phyloP scores from a whole-genome alignment of 2,113 vertebrate genomes.

The Leucopternis melanops region DNA sequence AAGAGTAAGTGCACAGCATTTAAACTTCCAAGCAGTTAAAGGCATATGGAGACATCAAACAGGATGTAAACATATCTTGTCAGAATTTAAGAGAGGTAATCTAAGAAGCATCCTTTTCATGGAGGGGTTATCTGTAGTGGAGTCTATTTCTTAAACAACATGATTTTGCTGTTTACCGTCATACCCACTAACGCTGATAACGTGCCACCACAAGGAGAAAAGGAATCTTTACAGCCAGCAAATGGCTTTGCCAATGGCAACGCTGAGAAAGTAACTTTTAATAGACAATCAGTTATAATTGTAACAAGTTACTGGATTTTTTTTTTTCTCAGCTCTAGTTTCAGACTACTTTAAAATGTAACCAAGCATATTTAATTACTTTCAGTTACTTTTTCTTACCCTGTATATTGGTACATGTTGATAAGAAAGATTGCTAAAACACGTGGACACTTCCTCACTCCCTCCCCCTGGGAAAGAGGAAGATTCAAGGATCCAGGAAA shows the following conservation, averaged over 20 bases:
- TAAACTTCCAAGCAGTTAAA: background rate
- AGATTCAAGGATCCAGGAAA: background rate
- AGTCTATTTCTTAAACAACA: background rate
- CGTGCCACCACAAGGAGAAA: background rate
- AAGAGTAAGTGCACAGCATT: background rate
- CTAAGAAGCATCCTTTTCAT: background rate
- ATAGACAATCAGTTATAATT: background rate
- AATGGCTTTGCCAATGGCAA: background rate
- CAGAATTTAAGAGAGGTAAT: slow-evolving; percentile 9
- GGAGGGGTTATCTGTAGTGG: background rate
- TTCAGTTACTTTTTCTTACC: slow-evolving; percentile 6
- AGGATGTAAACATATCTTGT: slow-evolving; percentile 27
- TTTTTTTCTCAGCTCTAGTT: background rate
- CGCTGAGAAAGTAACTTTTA: slow-evolving; percentile 7
- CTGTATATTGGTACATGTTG: background rate
- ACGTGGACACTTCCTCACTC: background rate
- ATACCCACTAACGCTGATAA: background rate
- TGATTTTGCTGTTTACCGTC: background rate
- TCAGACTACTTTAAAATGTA: background rate
- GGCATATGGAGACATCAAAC: slow-evolving; percentile 40
- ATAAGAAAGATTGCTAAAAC: background rate
- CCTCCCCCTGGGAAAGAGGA: background rate
- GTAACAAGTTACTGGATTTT: background rate
- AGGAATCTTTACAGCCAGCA: background rate
- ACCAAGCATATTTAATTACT: slow-evolving; percentile 2